These are phyloP conservation scores for Heteropelma amictum DNA, from an alignment of 2,888 invertebrate species.

Conservation along the genomic window DNA sequence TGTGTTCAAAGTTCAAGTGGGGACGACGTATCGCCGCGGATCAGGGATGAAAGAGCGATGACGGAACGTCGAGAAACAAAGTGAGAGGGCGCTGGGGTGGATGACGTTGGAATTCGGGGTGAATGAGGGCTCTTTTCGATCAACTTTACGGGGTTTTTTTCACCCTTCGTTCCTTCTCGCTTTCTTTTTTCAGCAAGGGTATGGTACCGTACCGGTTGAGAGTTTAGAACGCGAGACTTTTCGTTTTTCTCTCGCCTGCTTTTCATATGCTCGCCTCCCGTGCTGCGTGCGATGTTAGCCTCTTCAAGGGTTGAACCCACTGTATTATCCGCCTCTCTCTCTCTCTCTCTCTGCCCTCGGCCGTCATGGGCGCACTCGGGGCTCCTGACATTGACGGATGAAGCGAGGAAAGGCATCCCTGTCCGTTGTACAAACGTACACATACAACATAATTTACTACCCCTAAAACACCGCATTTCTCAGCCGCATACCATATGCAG, in stretches of 20 bases:
- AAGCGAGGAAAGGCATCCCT: conserved; percentile 68
- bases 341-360: no score
- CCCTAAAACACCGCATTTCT: conserved; percentile 49
- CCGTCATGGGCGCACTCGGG: no score
- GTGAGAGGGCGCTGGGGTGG: not conserved
- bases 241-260: conserved; percentile 23
- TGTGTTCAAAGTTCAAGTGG: no score
- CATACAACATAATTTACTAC: conserved; percentile 74
- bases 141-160: conserved; percentile 6
- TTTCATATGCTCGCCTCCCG: no score
- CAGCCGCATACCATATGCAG: no score
- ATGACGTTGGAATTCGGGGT: conserved; percentile 23
- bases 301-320: no score
- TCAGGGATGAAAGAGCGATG: conserved; percentile 47
- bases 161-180: not conserved
- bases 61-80: conserved; percentile 14
- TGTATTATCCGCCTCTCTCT: conserved; percentile 25
- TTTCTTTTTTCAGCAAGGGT: conserved; percentile 14
- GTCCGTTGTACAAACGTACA: no score
- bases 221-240: conserved; percentile 37
- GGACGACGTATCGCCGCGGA: conserved; percentile 33
- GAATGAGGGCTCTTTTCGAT: conserved; percentile 46
- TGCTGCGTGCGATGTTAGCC: no score
- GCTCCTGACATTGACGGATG: conserved; percentile 74
- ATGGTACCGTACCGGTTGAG: conserved; percentile 23